Conservation (phyloP, 1,140 invertebrate species). For the Apis dorsata region DNA sequence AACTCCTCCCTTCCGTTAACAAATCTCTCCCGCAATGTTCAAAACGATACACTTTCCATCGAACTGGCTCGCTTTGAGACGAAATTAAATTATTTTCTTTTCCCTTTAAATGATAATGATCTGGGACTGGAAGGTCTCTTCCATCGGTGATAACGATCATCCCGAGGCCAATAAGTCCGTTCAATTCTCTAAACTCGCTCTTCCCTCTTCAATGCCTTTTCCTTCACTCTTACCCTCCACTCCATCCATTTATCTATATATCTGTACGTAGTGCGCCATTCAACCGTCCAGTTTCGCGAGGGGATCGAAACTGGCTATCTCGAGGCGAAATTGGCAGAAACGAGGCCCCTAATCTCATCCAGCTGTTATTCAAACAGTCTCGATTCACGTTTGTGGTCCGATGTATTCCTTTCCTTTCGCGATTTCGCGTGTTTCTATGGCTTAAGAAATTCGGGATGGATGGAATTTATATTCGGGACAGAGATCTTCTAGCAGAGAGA, state of each 20-base stretch:
- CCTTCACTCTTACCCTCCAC: neutral
- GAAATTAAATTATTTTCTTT: conserved; percentile 28
- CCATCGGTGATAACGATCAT: conserved; percentile 51
- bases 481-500: neutral
- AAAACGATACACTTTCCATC: neutral
- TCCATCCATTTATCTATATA: conserved; percentile 53
- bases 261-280: conserved; percentile 30
- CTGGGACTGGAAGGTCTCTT: neutral
- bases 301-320: conserved; percentile 69
- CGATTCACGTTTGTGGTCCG: conserved; percentile 1
- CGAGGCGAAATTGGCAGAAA: conserved; percentile 65
- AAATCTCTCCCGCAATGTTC: too few species aligned
- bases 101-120: neutral
- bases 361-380: conserved; percentile 48
- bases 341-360: conserved; percentile 69
- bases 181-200: conserved; percentile 55
- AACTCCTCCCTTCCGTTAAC: too few species aligned
- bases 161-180: conserved; percentile 51
- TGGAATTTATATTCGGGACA: neutral
- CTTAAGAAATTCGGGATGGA: neutral
- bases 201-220: conserved; percentile 14
- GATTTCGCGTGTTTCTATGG: neutral
- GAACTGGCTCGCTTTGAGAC: neutral
- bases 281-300: conserved; percentile 8
- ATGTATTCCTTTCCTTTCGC: conserved; percentile 17